Percentiles rank a stretch among this genome's conserved stretches.
phyloP scores from a whole-genome alignment of 2,797 vertebrate genomes.

The Esox lucius region DNA sequence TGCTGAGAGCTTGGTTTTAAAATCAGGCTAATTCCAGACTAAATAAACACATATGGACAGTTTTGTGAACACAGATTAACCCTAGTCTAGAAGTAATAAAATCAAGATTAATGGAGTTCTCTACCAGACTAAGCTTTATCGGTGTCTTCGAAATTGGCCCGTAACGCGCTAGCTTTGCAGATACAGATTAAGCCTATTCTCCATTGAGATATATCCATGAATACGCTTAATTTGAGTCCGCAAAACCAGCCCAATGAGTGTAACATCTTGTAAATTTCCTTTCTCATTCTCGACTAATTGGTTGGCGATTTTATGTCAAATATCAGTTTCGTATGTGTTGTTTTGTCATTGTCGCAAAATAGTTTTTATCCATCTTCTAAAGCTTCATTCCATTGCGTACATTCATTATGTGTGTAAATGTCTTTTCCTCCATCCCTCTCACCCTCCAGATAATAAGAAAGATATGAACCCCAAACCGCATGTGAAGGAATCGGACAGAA shows the following conservation, averaged over 20 bases:
- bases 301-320: background rate
- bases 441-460: constrained; percentile 70
- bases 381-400: background rate
- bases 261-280: background rate
- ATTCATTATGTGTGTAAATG: background rate
- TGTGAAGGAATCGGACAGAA: background rate
- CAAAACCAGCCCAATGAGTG: too few species aligned
- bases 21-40: background rate
- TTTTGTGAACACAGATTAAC: too few species aligned
- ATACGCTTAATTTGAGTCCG: too few species aligned
- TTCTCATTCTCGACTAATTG: background rate
- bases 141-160: too few species aligned
- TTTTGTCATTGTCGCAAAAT: background rate
- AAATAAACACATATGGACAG: background rate
- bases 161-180: too few species aligned
- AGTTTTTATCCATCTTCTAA: background rate
- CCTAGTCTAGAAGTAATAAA: too few species aligned
- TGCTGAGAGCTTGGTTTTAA: background rate
- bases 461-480: constrained; percentile 50
- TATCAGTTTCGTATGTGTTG: background rate
- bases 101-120: too few species aligned
- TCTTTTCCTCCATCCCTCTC: background rate
- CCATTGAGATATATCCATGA: too few species aligned
- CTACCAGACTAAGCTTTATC: too few species aligned
- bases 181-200: too few species aligned